Conservation (phyloP, 2,113 vertebrate species). For the Paratilapia polleni region DNA sequence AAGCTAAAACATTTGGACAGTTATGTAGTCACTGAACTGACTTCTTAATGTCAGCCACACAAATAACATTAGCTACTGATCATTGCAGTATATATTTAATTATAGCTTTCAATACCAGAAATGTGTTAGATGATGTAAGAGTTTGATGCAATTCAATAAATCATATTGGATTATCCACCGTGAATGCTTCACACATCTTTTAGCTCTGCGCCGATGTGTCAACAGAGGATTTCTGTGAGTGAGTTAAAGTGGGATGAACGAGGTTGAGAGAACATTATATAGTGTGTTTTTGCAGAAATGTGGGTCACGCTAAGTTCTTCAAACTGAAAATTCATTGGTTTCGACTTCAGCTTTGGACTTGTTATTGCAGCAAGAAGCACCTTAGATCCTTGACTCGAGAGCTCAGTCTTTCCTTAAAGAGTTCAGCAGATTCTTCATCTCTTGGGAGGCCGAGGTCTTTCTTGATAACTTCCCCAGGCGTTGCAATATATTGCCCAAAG, state of each 20-base stretch:
- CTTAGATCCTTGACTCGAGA: not conserved
- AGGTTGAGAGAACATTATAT: not conserved
- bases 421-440: slow-evolving; percentile 35
- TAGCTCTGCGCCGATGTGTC: no score
- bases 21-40: not conserved
- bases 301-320: slow-evolving; percentile 8
- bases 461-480: slow-evolving; percentile 19
- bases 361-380: slow-evolving; percentile 20
- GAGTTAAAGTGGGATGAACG: not conserved
- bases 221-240: not conserved
- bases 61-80: not conserved
- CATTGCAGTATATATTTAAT: not conserved
- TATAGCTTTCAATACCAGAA: slow-evolving; percentile 1
- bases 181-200: not conserved
- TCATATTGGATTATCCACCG: not conserved
- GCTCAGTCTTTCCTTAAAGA: slow-evolving; percentile 3
- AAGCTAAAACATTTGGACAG: not conserved
- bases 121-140: not conserved
- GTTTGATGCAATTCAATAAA: not conserved
- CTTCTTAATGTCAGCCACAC: not conserved
- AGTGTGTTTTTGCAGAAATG: slow-evolving; percentile 19
- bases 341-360: not conserved
- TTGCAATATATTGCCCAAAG: not conserved
- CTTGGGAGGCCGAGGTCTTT: slow-evolving; percentile 4
- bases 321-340: not conserved